Conservation (phyloP, 1,140 invertebrate species). For the Musca domestica region DNA sequence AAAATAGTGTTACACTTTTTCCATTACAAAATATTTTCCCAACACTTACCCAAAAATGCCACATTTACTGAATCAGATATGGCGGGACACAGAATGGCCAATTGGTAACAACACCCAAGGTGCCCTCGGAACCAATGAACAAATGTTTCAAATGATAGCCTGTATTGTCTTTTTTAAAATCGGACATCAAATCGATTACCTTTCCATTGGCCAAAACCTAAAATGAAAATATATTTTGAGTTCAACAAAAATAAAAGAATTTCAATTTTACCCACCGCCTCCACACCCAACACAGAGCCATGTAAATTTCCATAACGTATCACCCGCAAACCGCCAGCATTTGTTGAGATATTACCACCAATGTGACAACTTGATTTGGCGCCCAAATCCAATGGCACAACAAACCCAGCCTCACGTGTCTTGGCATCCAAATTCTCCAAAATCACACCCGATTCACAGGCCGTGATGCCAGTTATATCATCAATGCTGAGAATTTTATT, state of each 20-base stretch:
- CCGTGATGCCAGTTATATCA: constrained; percentile 77
- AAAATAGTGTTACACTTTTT: background rate
- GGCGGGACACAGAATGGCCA: constrained; percentile 84
- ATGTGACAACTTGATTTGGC: constrained; percentile 97
- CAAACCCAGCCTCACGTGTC: constrained; percentile 70
- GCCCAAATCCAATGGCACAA: constrained; percentile 94
- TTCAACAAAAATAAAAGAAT: too few relatives aligned
- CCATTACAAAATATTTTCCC: background rate
- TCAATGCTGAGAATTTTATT: constrained; percentile 85
- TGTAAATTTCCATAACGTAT: constrained; percentile 94
- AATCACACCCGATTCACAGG: constrained; percentile 91
- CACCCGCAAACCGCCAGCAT: constrained; percentile 92
- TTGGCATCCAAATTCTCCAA: constrained; percentile 81
- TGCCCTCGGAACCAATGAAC: constrained; percentile 97
- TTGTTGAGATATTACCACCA: constrained; percentile 95
- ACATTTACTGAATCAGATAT: constrained; percentile 76
- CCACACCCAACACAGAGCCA: constrained; percentile 86
- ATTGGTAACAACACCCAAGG: constrained; percentile 90
- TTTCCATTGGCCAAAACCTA: constrained; percentile 87
- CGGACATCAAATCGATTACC: constrained; percentile 80
- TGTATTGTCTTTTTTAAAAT: constrained; percentile 95
- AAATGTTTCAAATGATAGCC: constrained; percentile 95
- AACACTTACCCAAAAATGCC: constrained; percentile 78
- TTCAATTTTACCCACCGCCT: constrained; percentile 67
- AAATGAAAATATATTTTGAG: background rate